Evolutionary conservation across 2,797 vertebrate species (phyloP), one percentile per base, ranked within the genome.

Genomic region (Micromesistius poutassou): DNA sequence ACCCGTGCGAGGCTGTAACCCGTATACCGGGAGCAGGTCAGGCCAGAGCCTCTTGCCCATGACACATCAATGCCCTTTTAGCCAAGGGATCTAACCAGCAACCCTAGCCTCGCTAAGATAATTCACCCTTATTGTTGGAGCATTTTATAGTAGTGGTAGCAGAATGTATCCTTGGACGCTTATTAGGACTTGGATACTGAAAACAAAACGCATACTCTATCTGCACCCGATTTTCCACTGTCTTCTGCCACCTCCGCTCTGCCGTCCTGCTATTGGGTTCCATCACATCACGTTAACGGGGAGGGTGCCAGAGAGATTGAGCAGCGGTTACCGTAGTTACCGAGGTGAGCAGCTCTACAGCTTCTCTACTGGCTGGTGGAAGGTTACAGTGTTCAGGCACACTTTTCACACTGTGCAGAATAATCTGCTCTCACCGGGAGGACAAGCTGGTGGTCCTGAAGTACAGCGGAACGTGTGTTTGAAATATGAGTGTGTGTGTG

Each of bases 301-400:
- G 12, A 19, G 73, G 55, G 72, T 78, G 74, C 75, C 71, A 66
- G 78, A 79, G 74, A 81, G 82, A 46, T 46, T 40, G 71, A 74
- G 77, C 50, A 73, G 76, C 46, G 72, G 84, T 80, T 82, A 76
- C 79, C 77, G 80, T 84, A 84, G 89, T 86, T 88, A 84, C 79
- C 78, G 77, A 74, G 86, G 83, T 14, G 82, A 91, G 88, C 66
- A 36, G 68, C 79, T 77, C 70, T 66, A 0, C 1, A 79, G 80
- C 78, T 73, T 78, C 82, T 83, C 80, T 83, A 76, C 78, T 77
- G 50, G 80, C 76, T 55, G 81, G 80, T 72, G 38, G 81, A 79
- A 74, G 80, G 81, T 75, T 79, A 75, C 76, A 55, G 68, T 78
- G 55, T 75, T 81, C 74, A 30, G 31, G 78, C 76, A 80, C 72